Evolutionary conservation across 1,140 invertebrate species (phyloP).

Genomic region (Papilio xuthus): DNA sequence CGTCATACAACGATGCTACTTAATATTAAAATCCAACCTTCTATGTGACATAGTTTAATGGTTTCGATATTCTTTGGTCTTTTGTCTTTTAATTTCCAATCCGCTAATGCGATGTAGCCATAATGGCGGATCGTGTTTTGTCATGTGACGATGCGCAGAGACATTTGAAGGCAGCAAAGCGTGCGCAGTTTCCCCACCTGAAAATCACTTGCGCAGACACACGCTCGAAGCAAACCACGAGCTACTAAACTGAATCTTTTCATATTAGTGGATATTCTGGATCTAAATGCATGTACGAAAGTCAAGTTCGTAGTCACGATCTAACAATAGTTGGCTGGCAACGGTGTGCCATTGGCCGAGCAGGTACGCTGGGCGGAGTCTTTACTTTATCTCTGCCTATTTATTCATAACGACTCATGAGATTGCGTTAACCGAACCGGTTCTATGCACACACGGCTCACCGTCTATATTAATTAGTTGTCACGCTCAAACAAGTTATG

Average conservation of each 20-base stretch:
- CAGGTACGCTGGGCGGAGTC: constrained; percentile 51
- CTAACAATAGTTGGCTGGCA: constrained; percentile 32
- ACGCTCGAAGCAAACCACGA: neutral
- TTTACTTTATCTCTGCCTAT: constrained; percentile 45
- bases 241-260: neutral
- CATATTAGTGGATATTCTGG: neutral
- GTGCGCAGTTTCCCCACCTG: too few relatives aligned
- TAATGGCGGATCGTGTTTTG: too few relatives aligned
- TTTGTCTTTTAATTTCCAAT: too few relatives aligned
- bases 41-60: too few relatives aligned
- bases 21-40: too few relatives aligned
- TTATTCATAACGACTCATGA: constrained; percentile 39
- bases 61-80: too few relatives aligned
- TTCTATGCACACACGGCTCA: neutral
- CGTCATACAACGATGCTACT: too few relatives aligned
- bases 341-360: constrained; percentile 42
- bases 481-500: neutral
- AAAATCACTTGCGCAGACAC: too few relatives aligned
- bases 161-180: too few relatives aligned
- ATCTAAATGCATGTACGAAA: neutral
- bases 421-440: constrained; percentile 32
- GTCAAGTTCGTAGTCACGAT: constrained; percentile 22
- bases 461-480: neutral
- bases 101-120: too few relatives aligned
- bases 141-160: too few relatives aligned